phyloP scores from a whole-genome alignment of 2,888 invertebrate species.

The Torymus aiolomorphi region DNA sequence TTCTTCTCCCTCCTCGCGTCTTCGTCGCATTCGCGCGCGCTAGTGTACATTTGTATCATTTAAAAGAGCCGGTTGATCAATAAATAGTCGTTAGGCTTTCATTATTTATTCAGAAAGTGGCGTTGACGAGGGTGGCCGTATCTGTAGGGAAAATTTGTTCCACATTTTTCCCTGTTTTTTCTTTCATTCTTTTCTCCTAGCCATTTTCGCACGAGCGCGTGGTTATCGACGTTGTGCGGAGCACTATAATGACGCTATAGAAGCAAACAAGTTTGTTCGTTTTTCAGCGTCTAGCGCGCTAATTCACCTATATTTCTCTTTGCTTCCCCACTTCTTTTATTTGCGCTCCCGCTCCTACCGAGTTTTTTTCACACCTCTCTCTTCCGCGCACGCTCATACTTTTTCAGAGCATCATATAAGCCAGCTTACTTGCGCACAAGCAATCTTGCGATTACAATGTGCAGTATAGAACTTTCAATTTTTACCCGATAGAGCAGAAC shows the following conservation, averaged over 20 bases:
- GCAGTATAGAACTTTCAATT: too few species aligned
- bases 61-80: slow-evolving; percentile 28
- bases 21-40: too few species aligned
- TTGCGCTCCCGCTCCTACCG: too few species aligned
- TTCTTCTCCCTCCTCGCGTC: not conserved
- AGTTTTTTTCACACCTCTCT: not conserved
- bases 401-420: too few species aligned
- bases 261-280: slow-evolving; percentile 18
- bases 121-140: not conserved
- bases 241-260: slow-evolving; percentile 1
- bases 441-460: too few species aligned
- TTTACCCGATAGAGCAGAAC: too few species aligned
- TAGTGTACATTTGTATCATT: not conserved
- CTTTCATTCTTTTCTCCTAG: not conserved
- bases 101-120: slow-evolving; percentile 36
- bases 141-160: slow-evolving; percentile 9
- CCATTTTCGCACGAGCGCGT: not conserved
- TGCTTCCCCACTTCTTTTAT: not conserved
- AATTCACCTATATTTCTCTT: slow-evolving; percentile 30
- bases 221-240: not conserved
- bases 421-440: too few species aligned
- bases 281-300: not conserved
- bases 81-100: slow-evolving; percentile 19
- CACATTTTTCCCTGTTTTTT: not conserved
- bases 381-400: too few species aligned